Evolutionary conservation across 2,113 vertebrate species (phyloP).

Genomic region (Athene cunicularia): DNA sequence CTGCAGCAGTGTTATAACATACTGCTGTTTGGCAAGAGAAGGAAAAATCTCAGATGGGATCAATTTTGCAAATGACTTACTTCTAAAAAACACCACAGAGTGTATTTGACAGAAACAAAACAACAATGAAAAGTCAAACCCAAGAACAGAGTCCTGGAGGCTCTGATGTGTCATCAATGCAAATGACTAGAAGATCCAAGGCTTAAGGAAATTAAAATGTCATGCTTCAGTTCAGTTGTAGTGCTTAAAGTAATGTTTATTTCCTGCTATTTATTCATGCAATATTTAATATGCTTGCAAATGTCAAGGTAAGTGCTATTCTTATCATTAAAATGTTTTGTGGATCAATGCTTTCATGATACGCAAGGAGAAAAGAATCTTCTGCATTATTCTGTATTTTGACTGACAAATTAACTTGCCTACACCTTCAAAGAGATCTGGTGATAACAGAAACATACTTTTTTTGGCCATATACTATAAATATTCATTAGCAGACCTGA

Average conservation of each 20-base stretch:
- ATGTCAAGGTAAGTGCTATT: conserved; percentile 67
- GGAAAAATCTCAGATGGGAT: neutral
- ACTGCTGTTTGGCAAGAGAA: neutral
- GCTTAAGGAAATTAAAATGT: conserved; percentile 58
- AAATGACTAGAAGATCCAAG: conserved; percentile 36
- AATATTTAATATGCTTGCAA: conserved; percentile 6
- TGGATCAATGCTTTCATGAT: conserved; percentile 50
- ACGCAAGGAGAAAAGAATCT: conserved; percentile 22
- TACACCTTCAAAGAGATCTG: conserved; percentile 1
- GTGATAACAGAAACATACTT: neutral
- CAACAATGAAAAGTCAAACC: neutral
- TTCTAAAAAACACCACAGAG: neutral
- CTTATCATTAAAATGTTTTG: conserved; percentile 63
- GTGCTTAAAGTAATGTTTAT: conserved; percentile 58
- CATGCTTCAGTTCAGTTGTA: conserved; percentile 40
- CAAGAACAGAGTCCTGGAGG: neutral
- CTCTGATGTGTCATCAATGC: neutral
- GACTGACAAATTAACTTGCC: conserved; percentile 35
- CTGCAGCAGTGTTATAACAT: neutral
- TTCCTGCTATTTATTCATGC: conserved; percentile 46
- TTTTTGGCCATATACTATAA: neutral
- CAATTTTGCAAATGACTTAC: neutral
- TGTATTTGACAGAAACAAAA: neutral
- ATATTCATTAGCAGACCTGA: neutral
- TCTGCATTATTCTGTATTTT: conserved; percentile 41